Evolutionary conservation across 2,797 vertebrate species (phyloP).

Genomic region (Sorex maritimensis): DNA sequence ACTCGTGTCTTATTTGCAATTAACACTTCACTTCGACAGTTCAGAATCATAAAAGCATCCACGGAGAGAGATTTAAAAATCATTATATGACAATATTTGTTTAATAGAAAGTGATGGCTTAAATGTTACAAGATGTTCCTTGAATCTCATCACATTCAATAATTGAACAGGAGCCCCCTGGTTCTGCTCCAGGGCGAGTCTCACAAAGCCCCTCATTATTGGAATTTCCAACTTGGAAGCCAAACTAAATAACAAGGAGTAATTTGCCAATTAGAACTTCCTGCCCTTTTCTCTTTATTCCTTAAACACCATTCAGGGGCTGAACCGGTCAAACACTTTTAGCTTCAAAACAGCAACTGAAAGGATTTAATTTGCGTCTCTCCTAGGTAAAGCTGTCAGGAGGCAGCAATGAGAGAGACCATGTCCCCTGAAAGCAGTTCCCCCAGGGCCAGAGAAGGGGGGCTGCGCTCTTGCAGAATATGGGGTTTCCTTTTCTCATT

Average conservation of each 20-base stretch:
- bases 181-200: constrained; percentile 91
- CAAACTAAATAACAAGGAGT: constrained; percentile 94
- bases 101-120: constrained; percentile 93
- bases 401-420: constrained; percentile 90
- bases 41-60: constrained; percentile 89
- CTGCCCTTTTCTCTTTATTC: constrained; percentile 92
- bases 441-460: constrained; percentile 80
- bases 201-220: constrained; percentile 95
- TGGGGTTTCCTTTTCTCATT: constrained; percentile 86
- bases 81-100: constrained; percentile 91
- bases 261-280: constrained; percentile 97
- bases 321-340: constrained; percentile 92
- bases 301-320: constrained; percentile 91
- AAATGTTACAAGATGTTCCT: constrained; percentile 93
- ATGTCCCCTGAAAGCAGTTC: constrained; percentile 85
- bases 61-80: constrained; percentile 89
- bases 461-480: constrained; percentile 81
- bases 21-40: constrained; percentile 85
- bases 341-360: constrained; percentile 91
- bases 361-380: constrained; percentile 90
- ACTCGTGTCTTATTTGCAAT: constrained; percentile 87
- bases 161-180: constrained; percentile 91
- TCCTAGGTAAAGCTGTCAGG: constrained; percentile 89
- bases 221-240: constrained; percentile 94
- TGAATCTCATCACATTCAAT: constrained; percentile 92